Conservation (phyloP, 2,888 invertebrate species). For the Pecten maximus region DNA sequence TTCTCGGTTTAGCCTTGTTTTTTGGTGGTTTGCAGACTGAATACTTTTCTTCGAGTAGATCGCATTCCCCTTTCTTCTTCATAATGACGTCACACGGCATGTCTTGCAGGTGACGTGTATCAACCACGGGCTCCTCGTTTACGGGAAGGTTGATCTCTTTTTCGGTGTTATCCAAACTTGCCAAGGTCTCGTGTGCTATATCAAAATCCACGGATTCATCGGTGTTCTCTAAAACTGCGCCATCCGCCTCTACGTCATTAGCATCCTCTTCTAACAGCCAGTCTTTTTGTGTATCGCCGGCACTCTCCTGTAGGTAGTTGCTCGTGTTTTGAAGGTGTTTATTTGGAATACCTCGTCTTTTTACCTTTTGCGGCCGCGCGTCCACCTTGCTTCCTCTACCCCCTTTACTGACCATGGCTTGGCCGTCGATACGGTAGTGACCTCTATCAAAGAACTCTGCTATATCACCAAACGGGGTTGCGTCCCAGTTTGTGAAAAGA, state of each 20-base stretch:
- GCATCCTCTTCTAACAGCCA: background rate
- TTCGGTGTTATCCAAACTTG: background rate
- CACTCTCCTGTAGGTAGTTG: background rate
- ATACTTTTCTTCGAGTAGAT: slow-evolving; percentile 14
- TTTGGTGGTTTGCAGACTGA: background rate
- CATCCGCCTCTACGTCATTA: background rate
- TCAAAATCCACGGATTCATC: background rate
- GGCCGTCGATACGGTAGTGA: background rate
- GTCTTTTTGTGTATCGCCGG: background rate
- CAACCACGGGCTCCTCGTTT: background rate
- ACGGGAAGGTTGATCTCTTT: background rate
- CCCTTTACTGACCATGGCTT: background rate
- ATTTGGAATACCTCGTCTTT: slow-evolving; percentile 8
- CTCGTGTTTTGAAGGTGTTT: background rate
- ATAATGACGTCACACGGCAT: background rate
- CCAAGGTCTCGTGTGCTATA: background rate
- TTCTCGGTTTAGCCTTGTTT: background rate
- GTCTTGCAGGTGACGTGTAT: background rate
- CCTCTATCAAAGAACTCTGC: background rate
- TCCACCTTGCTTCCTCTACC: background rate
- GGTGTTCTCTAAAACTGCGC: background rate
- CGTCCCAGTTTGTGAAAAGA: background rate
- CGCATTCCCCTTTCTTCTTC: slow-evolving; percentile 3
- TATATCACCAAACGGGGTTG: slow-evolving; percentile 6
- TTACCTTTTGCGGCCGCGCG: background rate